Base-by-base conservation (phyloP, 2,888 invertebrate species). In the Pherbina coryleti region DNA sequence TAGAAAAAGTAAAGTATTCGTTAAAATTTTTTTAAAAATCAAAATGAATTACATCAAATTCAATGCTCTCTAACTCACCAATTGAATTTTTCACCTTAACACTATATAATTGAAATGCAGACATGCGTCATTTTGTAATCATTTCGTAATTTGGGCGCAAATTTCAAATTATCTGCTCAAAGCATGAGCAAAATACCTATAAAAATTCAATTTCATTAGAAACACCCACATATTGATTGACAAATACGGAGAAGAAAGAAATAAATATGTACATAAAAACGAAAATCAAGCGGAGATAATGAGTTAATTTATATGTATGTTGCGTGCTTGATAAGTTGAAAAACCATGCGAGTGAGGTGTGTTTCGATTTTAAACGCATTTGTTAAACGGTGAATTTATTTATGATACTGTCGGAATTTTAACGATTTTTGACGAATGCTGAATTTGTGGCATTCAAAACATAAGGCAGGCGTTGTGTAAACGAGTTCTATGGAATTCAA, bases 221-320 rank as follows among this genome's bases (percentile, higher is more conserved):
- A 31, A 28, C 64, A 31, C 64, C 64, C 64, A 64, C 64, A 25
- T 17, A 31, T 64, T 31, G n/a, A 55, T 55, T 19, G 44, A 44
- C 14, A 44, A 44, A 11, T 7, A 44, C 11, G 44, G 14, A 11
- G 14, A 44, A 44, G 44, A 11, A 44, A 3, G 14, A 11, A 14
- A 2, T 11, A 14, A 3, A 44, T 1, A 14, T 3, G 14, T 11
- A 14, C 2, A 11, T 11, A 44, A 44, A 11, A 44, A 19, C 7
- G 22, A 55, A 55, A 55, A 55, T n/a, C 31, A 25, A 31, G n/a
- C 64, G 44, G 11, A 25, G 64, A 64, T 64, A 64, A 64, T 64
- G 64, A 64, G 64, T 14, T 31, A 31, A 64, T 64, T 64, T 64
- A 31, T 64, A 64, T 64, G 64, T 64, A 64, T 64, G 64, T 64